Base-by-base conservation (phyloP, 2,113 vertebrate genomes). In the Charadrius vociferus region DNA sequence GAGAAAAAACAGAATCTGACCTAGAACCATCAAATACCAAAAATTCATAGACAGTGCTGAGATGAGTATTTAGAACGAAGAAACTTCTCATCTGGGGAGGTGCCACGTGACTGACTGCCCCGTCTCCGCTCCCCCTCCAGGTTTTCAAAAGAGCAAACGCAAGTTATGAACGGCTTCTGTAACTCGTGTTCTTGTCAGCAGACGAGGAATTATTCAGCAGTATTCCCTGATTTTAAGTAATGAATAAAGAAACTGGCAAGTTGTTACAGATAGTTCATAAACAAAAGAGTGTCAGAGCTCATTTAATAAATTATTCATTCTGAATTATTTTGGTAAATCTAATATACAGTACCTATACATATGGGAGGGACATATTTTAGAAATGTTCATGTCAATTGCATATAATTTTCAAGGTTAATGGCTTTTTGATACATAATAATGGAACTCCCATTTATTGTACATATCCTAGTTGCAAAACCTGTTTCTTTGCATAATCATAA, bases 401-500 rank as follows among this genome's bases (percentile, higher is more conserved):
- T 95, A 91, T 95, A 90, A 97, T 98, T 97, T 97, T 96, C 97
- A 97, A 97, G 95, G 97, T 98, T 97, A 98, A 98, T 96, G 90
- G 90, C 85, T 94, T 97, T 98, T 96, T 97, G 95, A 97, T 96
- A 97, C 88, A 96, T 65, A 93, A 92, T 97, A 97, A 97, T 94
- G 92, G 95, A 95, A 97, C 91, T 95, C 96, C 89, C 96, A 62
- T 97, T 97, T 95, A 96, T 85, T 97, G 96, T 97, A 92, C 89
- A 88, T 95, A 97, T 95, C 82, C 96, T 80, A 84, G 74, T 93
- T 95, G 96, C 81, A 94, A 97, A 97, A 97, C 95, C 75, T 97
- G 95, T 86, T 95, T 96, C 56, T 98, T 98, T 98, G 81, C 97
- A 98, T 98, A 97, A 98, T 98, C 98, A 96, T 79, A 98, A 98